Percentiles rank a stretch among this genome's conserved stretches.
These are phyloP conservation scores for Paracentrotus lividus DNA, from an alignment of 53 echinoderm and acorn worm genomes.

Conservation along the genomic window DNA sequence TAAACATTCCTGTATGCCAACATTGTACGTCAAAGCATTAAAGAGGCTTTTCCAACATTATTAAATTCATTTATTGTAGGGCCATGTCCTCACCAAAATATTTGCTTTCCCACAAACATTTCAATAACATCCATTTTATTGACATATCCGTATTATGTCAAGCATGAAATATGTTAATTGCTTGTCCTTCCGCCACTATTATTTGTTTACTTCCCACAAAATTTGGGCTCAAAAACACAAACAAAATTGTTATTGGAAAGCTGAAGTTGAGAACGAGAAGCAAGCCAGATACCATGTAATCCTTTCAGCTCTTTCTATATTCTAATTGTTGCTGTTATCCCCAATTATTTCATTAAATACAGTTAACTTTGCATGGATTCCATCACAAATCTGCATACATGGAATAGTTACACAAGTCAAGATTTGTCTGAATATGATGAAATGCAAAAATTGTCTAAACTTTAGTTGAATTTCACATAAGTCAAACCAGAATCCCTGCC, in stretches of 20 bases:
- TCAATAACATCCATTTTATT: conserved; percentile 21
- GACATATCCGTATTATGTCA: conserved; percentile 17
- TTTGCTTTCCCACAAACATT: conserved; percentile 53
- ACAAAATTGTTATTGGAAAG: conserved; percentile 5
- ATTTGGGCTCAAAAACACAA: neutral
- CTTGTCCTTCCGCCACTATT: conserved; percentile 2
- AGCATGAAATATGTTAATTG: conserved; percentile 46
- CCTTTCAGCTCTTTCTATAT: no score
- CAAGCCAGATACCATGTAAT: no score
- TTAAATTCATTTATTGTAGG: neutral
- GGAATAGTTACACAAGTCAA: no score
- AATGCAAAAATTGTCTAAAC: no score
- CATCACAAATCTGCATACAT: no score
- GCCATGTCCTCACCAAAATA: conserved; percentile 34
- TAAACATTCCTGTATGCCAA: neutral
- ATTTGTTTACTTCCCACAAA: conserved; percentile 1
- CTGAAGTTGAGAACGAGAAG: neutral
- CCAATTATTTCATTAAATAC: neutral
- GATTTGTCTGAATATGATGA: no score
- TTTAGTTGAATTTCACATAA: no score
- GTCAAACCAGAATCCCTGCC: no score
- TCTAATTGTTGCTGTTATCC: no score
- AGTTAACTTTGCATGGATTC: neutral
- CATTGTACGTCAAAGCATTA: neutral
- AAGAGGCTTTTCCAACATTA: neutral